Percentiles rank a stretch among this genome's conserved stretches.
Evolutionary conservation across 1,140 invertebrate species (phyloP).

Genomic region (Drosophila baimaii): DNA sequence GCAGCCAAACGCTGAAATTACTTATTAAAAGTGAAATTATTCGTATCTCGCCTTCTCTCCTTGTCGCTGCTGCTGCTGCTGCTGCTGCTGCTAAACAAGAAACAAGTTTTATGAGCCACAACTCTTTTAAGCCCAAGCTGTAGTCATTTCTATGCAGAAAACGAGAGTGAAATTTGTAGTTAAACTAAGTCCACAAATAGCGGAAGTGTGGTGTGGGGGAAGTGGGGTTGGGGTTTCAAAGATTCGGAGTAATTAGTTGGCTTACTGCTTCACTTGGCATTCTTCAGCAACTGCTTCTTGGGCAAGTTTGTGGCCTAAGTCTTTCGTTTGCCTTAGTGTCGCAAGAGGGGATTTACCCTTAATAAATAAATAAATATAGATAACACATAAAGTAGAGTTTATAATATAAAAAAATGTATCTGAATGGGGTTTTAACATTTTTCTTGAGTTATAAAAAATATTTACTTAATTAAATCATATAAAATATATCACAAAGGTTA

Average conservation of each 20-base stretch:
- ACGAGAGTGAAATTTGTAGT: conserved; percentile 73
- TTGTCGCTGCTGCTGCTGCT: no score
- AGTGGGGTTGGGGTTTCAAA: no score
- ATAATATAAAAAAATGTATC: no score
- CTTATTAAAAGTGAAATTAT: conserved; percentile 82
- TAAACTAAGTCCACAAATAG: conserved; percentile 22
- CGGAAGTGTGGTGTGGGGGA: conserved; percentile 21
- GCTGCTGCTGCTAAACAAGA: conserved; percentile 12
- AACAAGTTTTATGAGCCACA: conserved; percentile 61
- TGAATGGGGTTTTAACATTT: no score
- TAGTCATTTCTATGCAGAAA: conserved; percentile 66
- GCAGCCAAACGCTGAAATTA: conserved; percentile 58
- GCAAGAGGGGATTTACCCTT: neutral
- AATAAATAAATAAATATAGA: no score
- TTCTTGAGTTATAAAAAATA: no score
- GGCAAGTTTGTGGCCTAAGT: conserved; percentile 61
- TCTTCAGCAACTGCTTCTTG: neutral
- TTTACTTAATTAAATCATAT: no score
- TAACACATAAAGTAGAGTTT: no score
- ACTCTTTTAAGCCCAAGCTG: neutral
- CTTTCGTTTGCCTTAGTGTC: conserved; percentile 30
- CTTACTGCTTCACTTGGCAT: conserved; percentile 3
- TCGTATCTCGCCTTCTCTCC: conserved; percentile 33
- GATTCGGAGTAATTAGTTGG: conserved; percentile 24
- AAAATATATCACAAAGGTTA: no score